Percentiles rank a stretch among this genome's conserved stretches.
These are phyloP conservation scores for Trichonephila clavata DNA, from an alignment of 1,140 invertebrate genomes.

Conservation along the genomic window DNA sequence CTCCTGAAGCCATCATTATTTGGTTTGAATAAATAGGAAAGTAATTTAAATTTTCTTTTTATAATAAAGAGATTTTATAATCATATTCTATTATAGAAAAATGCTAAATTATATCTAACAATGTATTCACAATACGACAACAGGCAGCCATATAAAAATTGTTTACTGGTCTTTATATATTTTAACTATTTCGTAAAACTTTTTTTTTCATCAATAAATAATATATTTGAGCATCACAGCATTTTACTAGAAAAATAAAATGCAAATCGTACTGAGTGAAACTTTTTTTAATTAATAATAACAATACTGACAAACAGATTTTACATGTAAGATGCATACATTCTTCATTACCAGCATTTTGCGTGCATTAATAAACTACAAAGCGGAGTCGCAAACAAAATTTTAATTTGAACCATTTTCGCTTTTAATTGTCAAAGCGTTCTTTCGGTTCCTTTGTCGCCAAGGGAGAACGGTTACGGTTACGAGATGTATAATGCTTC, in stretches of 20 bases:
- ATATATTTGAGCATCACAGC: background rate
- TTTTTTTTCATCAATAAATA: background rate
- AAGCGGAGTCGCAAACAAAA: background rate
- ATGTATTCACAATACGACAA: too few species aligned
- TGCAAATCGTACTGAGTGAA: background rate
- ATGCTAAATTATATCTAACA: too few species aligned
- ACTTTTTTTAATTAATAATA: too few species aligned
- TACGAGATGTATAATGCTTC: conserved; percentile 19
- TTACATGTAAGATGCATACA: background rate
- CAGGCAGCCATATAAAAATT: too few species aligned
- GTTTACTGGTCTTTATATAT: too few species aligned
- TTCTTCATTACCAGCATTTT: background rate
- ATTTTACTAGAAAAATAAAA: background rate
- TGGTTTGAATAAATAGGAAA: too few species aligned
- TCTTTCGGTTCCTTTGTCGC: background rate
- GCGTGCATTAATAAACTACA: background rate
- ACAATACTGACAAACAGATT: background rate
- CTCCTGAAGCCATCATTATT: too few species aligned
- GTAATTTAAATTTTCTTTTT: too few species aligned
- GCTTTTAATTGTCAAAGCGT: background rate
- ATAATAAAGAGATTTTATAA: too few species aligned
- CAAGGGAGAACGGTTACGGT: background rate
- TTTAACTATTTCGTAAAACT: too few species aligned
- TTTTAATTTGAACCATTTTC: conserved; percentile 35
- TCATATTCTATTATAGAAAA: too few species aligned